These are phyloP conservation scores for Cyclophora punctaria DNA, from an alignment of 2,888 invertebrate genomes.

Conservation along the genomic window DNA sequence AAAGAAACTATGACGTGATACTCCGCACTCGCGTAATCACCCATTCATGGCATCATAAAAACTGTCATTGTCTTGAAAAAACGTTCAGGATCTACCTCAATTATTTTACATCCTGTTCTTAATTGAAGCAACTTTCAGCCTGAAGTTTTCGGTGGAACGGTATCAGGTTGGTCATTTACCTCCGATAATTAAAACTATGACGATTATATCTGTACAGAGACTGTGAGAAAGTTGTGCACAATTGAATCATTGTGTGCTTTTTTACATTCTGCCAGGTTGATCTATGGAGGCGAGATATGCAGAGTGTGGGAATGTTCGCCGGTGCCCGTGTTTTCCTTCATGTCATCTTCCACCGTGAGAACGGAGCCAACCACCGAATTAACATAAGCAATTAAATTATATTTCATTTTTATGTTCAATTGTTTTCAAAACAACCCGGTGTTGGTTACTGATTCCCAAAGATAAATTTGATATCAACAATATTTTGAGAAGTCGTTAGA, in stretches of 20 bases:
- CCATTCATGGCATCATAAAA: constrained; percentile 47
- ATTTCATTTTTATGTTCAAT: constrained; percentile 35
- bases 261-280: constrained; percentile 66
- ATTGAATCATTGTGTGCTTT: constrained; percentile 72
- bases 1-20: constrained; percentile 55
- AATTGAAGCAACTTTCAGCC: constrained; percentile 20
- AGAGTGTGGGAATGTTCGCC: constrained; percentile 67
- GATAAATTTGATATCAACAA: constrained; percentile 6
- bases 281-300: constrained; percentile 72
- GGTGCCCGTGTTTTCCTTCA: constrained; percentile 57
- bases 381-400: constrained; percentile 38
- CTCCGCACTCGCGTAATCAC: constrained; percentile 35
- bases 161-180: constrained; percentile 66
- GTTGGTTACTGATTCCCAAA: constrained; percentile 13
- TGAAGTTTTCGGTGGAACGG: constrained; percentile 28
- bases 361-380: constrained; percentile 37
- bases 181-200: constrained; percentile 60
- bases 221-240: constrained; percentile 73
- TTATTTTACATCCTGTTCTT: constrained; percentile 40
- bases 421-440: constrained; percentile 26
- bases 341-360: constrained; percentile 70
- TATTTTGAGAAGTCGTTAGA: no score
- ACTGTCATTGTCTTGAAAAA: constrained; percentile 31
- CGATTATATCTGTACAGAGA: constrained; percentile 58
- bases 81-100: constrained; percentile 26